Evolutionary conservation across 37 sponge, comb jelly and placozoan species (phyloP), one percentile per base, ranked within the genome.

Genomic region (Theonella swinhoei): DNA sequence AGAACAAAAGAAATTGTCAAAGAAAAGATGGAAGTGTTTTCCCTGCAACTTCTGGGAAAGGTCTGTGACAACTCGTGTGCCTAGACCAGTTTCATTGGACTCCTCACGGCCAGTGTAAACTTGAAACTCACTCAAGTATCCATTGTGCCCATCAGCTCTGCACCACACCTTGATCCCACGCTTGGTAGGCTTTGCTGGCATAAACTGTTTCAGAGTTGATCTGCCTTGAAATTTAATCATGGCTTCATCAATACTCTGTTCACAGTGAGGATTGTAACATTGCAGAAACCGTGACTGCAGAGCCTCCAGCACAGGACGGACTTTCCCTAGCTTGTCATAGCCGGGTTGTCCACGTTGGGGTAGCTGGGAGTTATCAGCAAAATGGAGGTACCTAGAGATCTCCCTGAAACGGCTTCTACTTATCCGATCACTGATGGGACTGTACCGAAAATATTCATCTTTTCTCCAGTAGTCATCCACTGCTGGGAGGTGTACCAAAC

Each of bases 131-230:
- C 36, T 2, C 23, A 70, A 23, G 7, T 70, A 70, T 3, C 71
- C 35, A n/a, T n/a, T n/a, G 40, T 24, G 40, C 38, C 75, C 60
- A 60, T 83, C 83, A 7, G 83, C 83, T 14, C 42, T 28, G 8
- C 37, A 26, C 87, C 87, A 85, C 35, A 75, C 76, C 76, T 84
- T 84, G 28, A 75, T 72, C 0, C 84, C 84, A 1, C 84, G 72
- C 76, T 75, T 84, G 4, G 61, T 64, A 0, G 84, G 84, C 62
- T 84, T 84, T 34, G 62, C 0, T 0, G 78, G 85, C 23, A 77
- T 30, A 32, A 78, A 85, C 61, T 85, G 85, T 20, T 85, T 85
- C 14, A 77, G 68, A 1, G 70, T 35, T 14, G 87, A 86, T 11
- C 80, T 39, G 0, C 78, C 78, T 41, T 86, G 63, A n/a, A n/a